phyloP scores from a whole-genome alignment of 2,888 invertebrate species.

The Tenthredo mesomela region DNA sequence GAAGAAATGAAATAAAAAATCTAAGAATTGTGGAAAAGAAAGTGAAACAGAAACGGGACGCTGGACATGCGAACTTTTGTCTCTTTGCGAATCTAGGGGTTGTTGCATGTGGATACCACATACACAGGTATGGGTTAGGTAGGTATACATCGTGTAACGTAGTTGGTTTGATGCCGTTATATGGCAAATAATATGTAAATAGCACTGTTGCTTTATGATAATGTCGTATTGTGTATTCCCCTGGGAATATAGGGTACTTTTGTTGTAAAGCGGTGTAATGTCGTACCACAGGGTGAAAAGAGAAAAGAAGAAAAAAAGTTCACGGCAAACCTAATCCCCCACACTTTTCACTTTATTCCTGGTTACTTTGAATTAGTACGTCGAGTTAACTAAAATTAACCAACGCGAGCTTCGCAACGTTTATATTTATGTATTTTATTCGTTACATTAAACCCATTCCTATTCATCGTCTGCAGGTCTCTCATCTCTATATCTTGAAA shows the following conservation, averaged over 20 bases:
- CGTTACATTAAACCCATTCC: not conserved
- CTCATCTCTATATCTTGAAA: not conserved
- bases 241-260: conserved; percentile 17
- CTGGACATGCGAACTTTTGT: not conserved
- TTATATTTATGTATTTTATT: not conserved
- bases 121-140: too few relatives aligned
- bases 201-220: conserved; percentile 43
- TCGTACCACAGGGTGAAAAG: not conserved
- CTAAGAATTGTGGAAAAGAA: not conserved
- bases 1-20: not conserved
- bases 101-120: not conserved
- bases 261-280: conserved; percentile 21
- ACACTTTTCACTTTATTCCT: not conserved
- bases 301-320: not conserved
- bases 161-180: conserved; percentile 22
- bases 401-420: not conserved
- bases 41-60: not conserved
- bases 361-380: not conserved
- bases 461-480: not conserved
- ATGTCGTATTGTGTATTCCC: conserved; percentile 32
- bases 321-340: not conserved
- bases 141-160: not conserved
- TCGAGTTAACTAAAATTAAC: not conserved
- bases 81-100: not conserved
- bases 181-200: conserved; percentile 47